Conservation (phyloP, 1,140 invertebrate species). For the Pogonomyrmex barbatus region DNA sequence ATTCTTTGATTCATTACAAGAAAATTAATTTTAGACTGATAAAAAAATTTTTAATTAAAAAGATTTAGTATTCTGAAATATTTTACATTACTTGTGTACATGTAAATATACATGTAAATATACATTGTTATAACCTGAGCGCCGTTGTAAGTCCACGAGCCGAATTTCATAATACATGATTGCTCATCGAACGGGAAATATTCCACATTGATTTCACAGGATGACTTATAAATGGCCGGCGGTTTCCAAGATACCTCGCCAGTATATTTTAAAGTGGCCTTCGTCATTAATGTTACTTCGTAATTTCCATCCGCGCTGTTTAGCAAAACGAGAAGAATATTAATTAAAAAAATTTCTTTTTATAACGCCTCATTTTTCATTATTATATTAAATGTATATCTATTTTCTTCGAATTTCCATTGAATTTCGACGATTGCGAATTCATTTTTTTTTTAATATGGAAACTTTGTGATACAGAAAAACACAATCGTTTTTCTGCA, state of each 20-base stretch:
- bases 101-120: not conserved
- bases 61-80: not conserved
- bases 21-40: not conserved
- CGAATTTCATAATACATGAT: slow-evolving; percentile 98
- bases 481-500: not conserved
- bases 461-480: not conserved
- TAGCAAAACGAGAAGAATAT: slow-evolving; percentile 53
- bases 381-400: slow-evolving; percentile 11
- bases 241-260: slow-evolving; percentile 98
- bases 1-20: not conserved
- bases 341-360: not conserved
- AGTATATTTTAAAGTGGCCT: slow-evolving; percentile 95
- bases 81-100: not conserved
- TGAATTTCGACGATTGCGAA: not conserved
- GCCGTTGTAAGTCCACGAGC: slow-evolving; percentile 98
- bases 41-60: not conserved
- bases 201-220: slow-evolving; percentile 97
- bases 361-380: not conserved
- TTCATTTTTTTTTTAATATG: not conserved
- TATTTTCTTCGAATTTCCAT: not conserved
- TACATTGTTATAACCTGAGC: slow-evolving; percentile 89
- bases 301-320: slow-evolving; percentile 98
- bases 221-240: slow-evolving; percentile 99
- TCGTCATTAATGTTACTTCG: slow-evolving; percentile 98
- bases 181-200: slow-evolving; percentile 98